These are phyloP conservation scores for Sebastes goodei DNA, from an alignment of 2,797 vertebrate genomes.

Conservation along the genomic window DNA sequence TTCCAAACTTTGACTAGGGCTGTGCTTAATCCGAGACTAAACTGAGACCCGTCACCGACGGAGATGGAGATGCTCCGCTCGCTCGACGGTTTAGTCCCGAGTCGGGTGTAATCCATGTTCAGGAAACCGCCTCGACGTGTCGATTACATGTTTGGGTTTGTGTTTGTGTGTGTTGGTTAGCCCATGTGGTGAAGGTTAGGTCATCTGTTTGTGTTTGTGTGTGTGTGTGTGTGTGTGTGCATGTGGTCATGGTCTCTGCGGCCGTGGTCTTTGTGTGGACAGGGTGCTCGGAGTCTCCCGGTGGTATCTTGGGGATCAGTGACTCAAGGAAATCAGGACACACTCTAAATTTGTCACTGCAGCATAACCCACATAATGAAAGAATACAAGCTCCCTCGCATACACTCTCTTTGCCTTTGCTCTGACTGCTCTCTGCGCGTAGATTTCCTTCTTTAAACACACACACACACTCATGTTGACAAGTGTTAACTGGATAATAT, in stretches of 20 bases:
- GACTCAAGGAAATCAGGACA: constrained; percentile 86
- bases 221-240: constrained; percentile 54
- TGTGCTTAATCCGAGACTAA: constrained; percentile 54
- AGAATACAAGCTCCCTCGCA: constrained; percentile 69
- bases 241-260: constrained; percentile 47
- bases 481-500: constrained; percentile 73
- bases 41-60: constrained; percentile 36
- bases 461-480: constrained; percentile 63
- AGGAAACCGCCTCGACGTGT: constrained; percentile 67
- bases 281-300: constrained; percentile 71
- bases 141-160: constrained; percentile 73
- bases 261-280: constrained; percentile 67
- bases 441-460: constrained; percentile 34
- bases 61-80: constrained; percentile 44
- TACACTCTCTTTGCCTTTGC: constrained; percentile 24
- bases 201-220: constrained; percentile 34
- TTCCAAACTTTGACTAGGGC: constrained; percentile 60
- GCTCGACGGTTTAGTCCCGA: constrained; percentile 29
- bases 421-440: constrained; percentile 14
- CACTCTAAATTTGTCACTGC: constrained; percentile 87
- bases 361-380: constrained; percentile 87
- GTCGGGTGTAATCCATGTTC: constrained; percentile 36
- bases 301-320: constrained; percentile 81
- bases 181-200: constrained; percentile 59
- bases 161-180: constrained; percentile 71